Evolutionary conservation across 2,888 invertebrate species (phyloP), one percentile per base, ranked within the genome.

Genomic region (Cotesia congregata): DNA sequence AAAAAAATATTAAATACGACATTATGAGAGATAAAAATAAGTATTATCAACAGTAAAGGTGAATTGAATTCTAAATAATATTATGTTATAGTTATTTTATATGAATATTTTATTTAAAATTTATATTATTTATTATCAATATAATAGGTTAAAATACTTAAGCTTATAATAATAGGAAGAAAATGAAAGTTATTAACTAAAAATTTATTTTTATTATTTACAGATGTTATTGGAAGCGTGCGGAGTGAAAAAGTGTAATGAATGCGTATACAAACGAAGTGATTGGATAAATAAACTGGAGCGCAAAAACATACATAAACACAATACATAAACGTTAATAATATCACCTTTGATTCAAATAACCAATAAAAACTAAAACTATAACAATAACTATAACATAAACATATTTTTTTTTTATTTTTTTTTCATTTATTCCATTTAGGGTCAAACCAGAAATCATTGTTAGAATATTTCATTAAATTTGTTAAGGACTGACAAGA

Each of bases 181-280:
- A 30, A 30, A 30, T 30, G 30, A 30, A 30, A 30, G 30, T 30
- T 30, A 30, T 30, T 30, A 30, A 30, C 3, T 30, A 6, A 77
- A 71, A 64, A n/a, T 20, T 39, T 39, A 59, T 67, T 30, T 65
- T 71, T n/a, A 69, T 41, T 74, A 39, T 76, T 81, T 70, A 15
- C 83, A 88, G 86, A 85, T 86, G 82, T 86, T 86, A 82, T 84
- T 83, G 84, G 80, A 86, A 85, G 84, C 80, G 84, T 86, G 86
- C 85, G 83, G 85, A 87, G 85, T 87, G 85, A 85, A 82, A 83
- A 82, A 84, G 83, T 85, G 85, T 85, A 84, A 85, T 83, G 84
- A 85, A 87, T 80, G 72, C 71, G 9, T 77, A 76, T 75, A 80
- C 60, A 77, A 72, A 72, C 84, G 84, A 86, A 87, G 84, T 85